Base-by-base conservation (phyloP, 2,888 invertebrate genomes). In the Eustalomyia histrio region DNA sequence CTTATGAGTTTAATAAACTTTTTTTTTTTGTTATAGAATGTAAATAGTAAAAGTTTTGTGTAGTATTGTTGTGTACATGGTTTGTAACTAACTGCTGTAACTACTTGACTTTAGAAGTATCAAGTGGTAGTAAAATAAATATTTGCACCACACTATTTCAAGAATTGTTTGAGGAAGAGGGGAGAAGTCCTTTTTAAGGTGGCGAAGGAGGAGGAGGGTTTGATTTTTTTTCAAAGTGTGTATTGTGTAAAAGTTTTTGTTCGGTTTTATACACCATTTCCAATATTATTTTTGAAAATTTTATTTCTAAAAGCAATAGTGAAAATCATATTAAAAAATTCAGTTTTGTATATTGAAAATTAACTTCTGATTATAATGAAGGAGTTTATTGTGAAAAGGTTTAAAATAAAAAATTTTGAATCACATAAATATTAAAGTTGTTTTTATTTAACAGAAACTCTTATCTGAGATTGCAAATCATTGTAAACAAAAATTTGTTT, bases 21-120 rank as follows among this genome's bases (percentile, higher is more conserved):
- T 47, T 47, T 47, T 4, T 47, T 47, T 47, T 6, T 47, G n/a
- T 47, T 47, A 14, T 5, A 47, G 43, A 6, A n/a, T n/a, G 1
- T 47, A n/a, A 4, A 82, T 65, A 63, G 67, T 65, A 60, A 43
- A 39, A 39, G 60, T 69, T 72, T 18, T n/a, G 57, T n/a, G n/a
- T n/a, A n/a, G n/a, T 16, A 58, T 33, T 33, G 33, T 58, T 16
- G n/a, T 16, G 16, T 57, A 8, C 33, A 57, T 57, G 24, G 33
- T 57, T 61, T 64, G 61, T 50, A 67, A 60, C 69, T 63, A 55
- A 63, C 47, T 52, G 14, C 52, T 47, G 58, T 35, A 61, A 67
- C 50, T 33, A 72, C 33, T 67, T 29, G 67, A 72, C 52, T 76
- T 63, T 58, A 55, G 29, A 29, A 72, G n/a, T 65, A 63, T 52